Evolutionary conservation across 2,113 vertebrate genomes (phyloP), one percentile per base, ranked within the genome.

Genomic region (Mormyrus iriodes): DNA sequence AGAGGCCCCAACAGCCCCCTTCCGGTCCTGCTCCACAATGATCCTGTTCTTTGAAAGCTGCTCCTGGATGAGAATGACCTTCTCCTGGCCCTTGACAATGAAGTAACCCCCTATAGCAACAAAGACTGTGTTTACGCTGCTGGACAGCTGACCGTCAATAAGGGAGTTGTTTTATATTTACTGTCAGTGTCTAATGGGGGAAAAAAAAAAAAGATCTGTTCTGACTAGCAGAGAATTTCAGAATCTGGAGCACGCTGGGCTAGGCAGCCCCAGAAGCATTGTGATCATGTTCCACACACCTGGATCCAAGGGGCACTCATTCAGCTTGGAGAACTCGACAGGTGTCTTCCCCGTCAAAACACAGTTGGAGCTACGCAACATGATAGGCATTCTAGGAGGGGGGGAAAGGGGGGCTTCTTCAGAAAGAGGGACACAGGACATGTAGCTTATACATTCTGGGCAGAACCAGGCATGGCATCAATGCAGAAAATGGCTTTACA

Each of bases 1-100:
- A 0, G 98, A 99, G 24, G 98, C 98, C 0, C 98, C 98, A 3
- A 99, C 98, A 0, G 97, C 93, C 19, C 98, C 98, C 93, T 99
- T 99, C 92, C 98, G 96, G 91, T 99, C 98, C 48, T 97, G 97
- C 89, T 99, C 98, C 93, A 99, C 98, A 82, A 99, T 99, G 88
- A 99, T 99, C 90, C 98, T 96, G 94, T 99, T 99, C 96, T 99
- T 99, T 10, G 98, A 99, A 87, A 99, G 95, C 93, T 99, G 98
- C 89, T 99, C 98, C 93, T 99, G 98, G 94, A 99, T 99, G 86
- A 99, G 96, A 94, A 99, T 99, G 0, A 99, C 98, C 93, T 99
- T 99, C 91, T 99, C 98, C 51, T 98, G 97, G 89, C 98, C 98
- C 95, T 99, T 99, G 6, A 99, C 98, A 51, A 99, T 99, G 92